Evolutionary conservation across 2,113 vertebrate genomes (phyloP).

Genomic region (Mixornis gularis): DNA sequence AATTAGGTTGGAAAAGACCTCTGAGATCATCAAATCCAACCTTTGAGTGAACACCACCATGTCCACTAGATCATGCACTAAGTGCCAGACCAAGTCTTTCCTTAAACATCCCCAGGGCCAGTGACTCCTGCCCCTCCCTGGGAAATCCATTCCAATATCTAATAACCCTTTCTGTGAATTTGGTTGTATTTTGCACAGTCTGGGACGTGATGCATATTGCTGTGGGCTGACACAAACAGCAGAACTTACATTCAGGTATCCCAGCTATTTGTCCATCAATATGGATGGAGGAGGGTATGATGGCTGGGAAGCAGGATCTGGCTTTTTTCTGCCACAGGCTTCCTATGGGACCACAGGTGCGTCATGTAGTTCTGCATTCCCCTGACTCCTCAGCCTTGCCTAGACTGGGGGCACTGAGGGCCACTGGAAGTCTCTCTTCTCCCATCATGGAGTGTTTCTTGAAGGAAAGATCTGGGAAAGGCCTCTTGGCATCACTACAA

Average conservation of each 20-base stretch:
- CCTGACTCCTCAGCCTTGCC: neutral
- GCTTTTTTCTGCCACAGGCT: neutral
- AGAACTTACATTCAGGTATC: neutral
- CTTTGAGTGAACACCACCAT: neutral
- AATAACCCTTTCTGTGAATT: neutral
- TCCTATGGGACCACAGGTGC: neutral
- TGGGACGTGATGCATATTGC: neutral
- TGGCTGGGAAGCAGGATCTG: neutral
- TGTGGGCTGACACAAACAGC: neutral
- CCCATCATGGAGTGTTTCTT: neutral
- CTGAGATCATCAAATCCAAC: neutral
- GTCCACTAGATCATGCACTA: neutral
- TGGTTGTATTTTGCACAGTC: neutral
- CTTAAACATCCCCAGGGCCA: neutral
- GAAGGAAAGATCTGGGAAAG: neutral
- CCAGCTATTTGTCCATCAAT: neutral
- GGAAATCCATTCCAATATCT: neutral
- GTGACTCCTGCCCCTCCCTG: neutral
- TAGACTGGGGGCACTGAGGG: rapidly evolving
- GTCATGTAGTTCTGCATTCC: neutral
- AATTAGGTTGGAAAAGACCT: neutral
- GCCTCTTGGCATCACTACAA: neutral
- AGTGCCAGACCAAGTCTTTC: neutral
- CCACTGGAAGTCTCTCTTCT: neutral
- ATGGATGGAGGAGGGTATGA: rapidly evolving